Evolutionary conservation across 2,888 invertebrate species (phyloP).

Genomic region (Sminthurides aquaticus): DNA sequence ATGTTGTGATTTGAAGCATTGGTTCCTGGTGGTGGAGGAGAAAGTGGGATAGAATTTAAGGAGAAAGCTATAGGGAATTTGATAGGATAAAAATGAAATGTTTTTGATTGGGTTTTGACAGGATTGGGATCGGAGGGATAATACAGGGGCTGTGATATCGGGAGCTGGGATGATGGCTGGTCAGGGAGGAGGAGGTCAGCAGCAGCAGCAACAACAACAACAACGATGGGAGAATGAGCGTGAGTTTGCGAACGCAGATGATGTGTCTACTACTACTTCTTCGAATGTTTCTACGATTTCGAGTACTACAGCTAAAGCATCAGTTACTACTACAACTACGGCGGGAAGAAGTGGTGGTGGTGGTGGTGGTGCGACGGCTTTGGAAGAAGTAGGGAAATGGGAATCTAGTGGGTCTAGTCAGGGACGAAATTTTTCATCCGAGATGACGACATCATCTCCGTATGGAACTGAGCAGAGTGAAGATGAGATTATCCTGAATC

Average conservation of each 20-base stretch:
- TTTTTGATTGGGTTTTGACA: background rate
- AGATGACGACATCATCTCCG: constrained; percentile 36
- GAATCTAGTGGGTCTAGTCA: constrained; percentile 38
- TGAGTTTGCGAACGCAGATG: constrained; percentile 39
- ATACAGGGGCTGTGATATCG: background rate
- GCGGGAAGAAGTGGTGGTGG: background rate
- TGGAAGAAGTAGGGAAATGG: constrained; percentile 37
- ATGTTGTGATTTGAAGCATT: too few species aligned
- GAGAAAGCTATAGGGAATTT: too few species aligned
- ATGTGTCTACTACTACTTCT: background rate
- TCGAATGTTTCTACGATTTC: background rate
- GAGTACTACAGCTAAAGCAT: background rate
- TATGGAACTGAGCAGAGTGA: constrained; percentile 33
- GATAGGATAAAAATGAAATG: too few species aligned
- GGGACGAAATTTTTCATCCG: constrained; percentile 38
- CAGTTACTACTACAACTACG: background rate
- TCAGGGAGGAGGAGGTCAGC: background rate
- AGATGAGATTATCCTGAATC: constrained; percentile 39
- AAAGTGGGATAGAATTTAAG: too few species aligned
- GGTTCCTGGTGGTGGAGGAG: too few species aligned
- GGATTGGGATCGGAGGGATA: constrained; percentile 8
- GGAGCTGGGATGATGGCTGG: background rate
- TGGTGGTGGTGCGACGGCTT: background rate
- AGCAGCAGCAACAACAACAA: background rate
- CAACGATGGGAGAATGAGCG: constrained; percentile 41